Percentiles rank a stretch among this genome's conserved stretches.
phyloP scores from a whole-genome alignment of 1,140 invertebrate species.

The Bombus breviceps region DNA sequence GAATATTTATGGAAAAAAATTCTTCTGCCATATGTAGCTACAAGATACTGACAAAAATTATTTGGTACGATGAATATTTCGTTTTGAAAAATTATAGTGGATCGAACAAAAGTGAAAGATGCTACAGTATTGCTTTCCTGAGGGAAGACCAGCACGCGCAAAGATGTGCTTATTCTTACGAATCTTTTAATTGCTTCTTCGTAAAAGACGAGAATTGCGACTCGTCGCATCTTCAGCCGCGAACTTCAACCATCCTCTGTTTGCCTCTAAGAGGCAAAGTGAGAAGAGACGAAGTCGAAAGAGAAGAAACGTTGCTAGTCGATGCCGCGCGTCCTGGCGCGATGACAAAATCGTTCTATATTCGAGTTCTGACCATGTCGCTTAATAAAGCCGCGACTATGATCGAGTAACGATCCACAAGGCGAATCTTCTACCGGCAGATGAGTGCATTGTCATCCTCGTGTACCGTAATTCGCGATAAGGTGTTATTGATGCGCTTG shows the following conservation, averaged over 20 bases:
- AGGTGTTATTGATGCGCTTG: background rate
- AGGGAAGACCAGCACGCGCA: too few species aligned
- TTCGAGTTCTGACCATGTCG: background rate
- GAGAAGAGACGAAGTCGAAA: background rate
- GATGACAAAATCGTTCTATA: conserved; percentile 40
- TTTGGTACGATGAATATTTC: background rate
- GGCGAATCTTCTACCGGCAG: background rate
- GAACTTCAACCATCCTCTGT: background rate
- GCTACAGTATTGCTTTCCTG: background rate
- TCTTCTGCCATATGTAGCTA: too few species aligned
- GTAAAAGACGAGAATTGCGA: background rate
- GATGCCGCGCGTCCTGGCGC: conserved; percentile 23
- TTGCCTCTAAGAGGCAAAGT: background rate
- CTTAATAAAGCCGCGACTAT: background rate
- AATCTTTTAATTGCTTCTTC: background rate
- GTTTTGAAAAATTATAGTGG: background rate
- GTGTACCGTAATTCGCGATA: background rate
- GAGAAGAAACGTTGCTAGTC: background rate
- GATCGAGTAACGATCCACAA: background rate
- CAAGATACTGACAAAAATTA: too few species aligned
- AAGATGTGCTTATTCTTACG: too few species aligned
- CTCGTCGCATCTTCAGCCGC: background rate
- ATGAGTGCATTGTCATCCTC: background rate
- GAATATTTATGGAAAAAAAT: too few species aligned
- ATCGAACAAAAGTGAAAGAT: background rate